Evolutionary conservation across 2,113 vertebrate genomes (phyloP).

Genomic region (Neomonachus schauinslandi): DNA sequence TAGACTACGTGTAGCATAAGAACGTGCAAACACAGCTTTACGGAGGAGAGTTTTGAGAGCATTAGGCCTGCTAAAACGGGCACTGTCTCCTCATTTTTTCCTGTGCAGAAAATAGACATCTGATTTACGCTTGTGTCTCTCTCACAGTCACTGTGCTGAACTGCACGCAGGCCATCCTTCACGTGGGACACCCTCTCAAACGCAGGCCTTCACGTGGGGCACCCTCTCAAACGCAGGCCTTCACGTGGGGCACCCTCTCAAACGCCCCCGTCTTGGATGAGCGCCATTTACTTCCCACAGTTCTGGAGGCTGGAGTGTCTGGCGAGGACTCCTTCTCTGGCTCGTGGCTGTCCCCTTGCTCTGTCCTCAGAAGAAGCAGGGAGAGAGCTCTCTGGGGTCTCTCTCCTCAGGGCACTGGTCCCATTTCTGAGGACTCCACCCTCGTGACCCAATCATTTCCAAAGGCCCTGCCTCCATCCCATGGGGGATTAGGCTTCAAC

Average conservation of each 20-base stretch:
- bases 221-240: not conserved
- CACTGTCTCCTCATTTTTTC: not conserved
- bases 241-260: accelerated
- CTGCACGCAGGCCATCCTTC: not conserved
- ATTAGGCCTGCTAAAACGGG: not conserved
- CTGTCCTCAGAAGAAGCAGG: not conserved
- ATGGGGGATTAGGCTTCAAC: not conserved
- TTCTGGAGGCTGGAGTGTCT: not conserved
- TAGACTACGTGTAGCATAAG: not conserved
- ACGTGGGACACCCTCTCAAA: too few relatives aligned
- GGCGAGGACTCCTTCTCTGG: not conserved
- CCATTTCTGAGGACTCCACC: not conserved
- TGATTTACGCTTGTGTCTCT: not conserved
- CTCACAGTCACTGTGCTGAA: not conserved
- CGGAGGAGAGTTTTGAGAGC: not conserved
- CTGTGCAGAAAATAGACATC: not conserved
- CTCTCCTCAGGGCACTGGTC: not conserved
- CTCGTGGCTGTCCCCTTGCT: not conserved
- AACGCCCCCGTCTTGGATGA: accelerated
- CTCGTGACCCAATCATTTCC: not conserved
- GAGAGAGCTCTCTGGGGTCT: not conserved
- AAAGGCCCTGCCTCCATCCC: not conserved
- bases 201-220: not conserved
- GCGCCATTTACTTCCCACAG: not conserved
- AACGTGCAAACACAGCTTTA: not conserved